Conservation (phyloP, 2,113 vertebrate genomes). For the Salvelinus alpinus region DNA sequence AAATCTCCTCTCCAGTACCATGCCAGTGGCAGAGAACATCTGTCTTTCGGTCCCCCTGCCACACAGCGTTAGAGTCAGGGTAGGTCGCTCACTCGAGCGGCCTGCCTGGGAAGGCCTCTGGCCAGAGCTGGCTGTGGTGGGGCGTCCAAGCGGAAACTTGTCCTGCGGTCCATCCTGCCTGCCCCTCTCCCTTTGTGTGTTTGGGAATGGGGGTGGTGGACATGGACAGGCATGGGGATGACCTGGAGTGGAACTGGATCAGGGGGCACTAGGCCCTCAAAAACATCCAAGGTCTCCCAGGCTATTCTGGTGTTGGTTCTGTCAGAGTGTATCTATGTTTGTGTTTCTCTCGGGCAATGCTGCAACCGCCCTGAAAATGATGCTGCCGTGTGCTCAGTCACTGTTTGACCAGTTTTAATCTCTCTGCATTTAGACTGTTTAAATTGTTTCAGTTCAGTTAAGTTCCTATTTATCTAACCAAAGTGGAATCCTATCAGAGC, state of each 20-base stretch:
- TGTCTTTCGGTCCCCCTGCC: constrained; percentile 75
- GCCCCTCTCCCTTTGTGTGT: constrained; percentile 54
- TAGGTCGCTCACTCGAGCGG: constrained; percentile 57
- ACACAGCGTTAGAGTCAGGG: constrained; percentile 67
- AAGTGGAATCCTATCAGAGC: constrained; percentile 65
- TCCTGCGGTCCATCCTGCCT: constrained; percentile 64
- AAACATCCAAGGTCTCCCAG: constrained; percentile 42
- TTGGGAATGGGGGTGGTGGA: constrained; percentile 24
- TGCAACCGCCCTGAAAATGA: background rate
- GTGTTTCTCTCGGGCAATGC: constrained; percentile 32
- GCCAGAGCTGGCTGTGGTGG: constrained; percentile 49
- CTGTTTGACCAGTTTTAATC: constrained; percentile 70
- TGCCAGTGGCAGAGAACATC: constrained; percentile 84
- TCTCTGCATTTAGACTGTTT: constrained; percentile 71
- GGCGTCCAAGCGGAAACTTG: constrained; percentile 61
- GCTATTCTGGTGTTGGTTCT: constrained; percentile 28
- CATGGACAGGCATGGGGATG: constrained; percentile 18
- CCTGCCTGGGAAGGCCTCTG: constrained; percentile 49
- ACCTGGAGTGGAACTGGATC: constrained; percentile 49
- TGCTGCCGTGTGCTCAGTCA: constrained; percentile 42
- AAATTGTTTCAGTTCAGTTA: constrained; percentile 72
- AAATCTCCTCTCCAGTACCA: constrained; percentile 47
- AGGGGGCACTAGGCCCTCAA: constrained; percentile 46
- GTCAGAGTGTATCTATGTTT: background rate
- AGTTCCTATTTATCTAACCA: constrained; percentile 70